These are phyloP conservation scores for Metaphire vulgaris DNA, from an alignment of 1,140 invertebrate genomes.

Conservation along the genomic window DNA sequence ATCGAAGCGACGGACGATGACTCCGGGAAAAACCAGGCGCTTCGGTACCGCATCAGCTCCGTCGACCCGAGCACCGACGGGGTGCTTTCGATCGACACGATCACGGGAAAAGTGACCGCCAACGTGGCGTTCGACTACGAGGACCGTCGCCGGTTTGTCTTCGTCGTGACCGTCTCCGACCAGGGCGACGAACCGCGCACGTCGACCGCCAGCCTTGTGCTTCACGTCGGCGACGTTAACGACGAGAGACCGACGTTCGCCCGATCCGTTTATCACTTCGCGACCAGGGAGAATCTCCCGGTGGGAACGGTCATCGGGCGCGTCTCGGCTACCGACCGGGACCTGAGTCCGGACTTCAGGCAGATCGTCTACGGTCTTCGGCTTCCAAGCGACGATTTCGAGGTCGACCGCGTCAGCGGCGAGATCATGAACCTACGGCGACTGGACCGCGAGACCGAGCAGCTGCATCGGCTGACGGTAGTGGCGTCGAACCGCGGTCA, in stretches of 20 bases:
- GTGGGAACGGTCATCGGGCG: not conserved
- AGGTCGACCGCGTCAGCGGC: conserved; percentile 25
- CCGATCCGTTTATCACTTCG: not conserved
- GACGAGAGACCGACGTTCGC: conserved; percentile 19
- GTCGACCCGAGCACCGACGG: not conserved
- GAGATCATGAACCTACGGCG: conserved; percentile 20
- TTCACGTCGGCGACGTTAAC: conserved; percentile 17
- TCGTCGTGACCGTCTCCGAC: conserved; percentile 10
- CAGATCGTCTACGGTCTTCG: conserved; percentile 13
- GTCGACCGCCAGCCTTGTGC: conserved; percentile 6
- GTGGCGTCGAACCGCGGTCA: conserved; percentile 24
- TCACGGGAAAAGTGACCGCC: conserved; percentile 9
- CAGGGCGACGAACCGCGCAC: conserved; percentile 6
- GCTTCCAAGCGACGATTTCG: conserved; percentile 55
- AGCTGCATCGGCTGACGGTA: conserved; percentile 15
- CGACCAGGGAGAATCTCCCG: not conserved
- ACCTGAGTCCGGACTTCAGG: conserved; percentile 3
- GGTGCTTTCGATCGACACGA: not conserved
- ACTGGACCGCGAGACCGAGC: conserved; percentile 25
- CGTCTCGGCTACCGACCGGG: not conserved
- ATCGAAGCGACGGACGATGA: not conserved
- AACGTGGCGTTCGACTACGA: conserved; percentile 11
- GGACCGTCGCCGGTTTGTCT: not conserved
- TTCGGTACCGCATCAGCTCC: not conserved
- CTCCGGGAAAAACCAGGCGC: not conserved